Base-by-base conservation (phyloP, 1,140 invertebrate species). In the Zaprionus gabonicus region DNA sequence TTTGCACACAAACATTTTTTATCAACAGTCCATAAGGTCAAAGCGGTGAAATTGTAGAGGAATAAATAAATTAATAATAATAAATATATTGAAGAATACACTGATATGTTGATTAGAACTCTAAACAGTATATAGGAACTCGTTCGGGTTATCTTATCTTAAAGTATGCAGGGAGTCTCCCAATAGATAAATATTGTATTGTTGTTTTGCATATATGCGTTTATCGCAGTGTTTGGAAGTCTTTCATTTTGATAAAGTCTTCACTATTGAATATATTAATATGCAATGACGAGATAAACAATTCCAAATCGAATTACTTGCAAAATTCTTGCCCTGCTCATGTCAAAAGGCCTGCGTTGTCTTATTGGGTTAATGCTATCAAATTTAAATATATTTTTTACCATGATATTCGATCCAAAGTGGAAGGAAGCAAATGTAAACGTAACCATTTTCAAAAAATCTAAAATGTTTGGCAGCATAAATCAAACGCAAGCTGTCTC, bases 391-490 rank as follows among this genome's bases (percentile, higher is more conserved):
- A 44, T 13, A 34, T 58, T 27, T 41, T 23, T 41, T 23, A 5
- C 23, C 20, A 27, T 60, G 3, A 36, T n/a, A 17, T 68, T 51
- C 44, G 17, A 17, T 12, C 13, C 28, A 62, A 36, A 65, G 23
- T 27, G 12, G n/a, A 27, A 17, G n/a, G 9, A 15, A 62, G 23
- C 17, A 57, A 67, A 70, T 17, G 38, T 63, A 36, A 62, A 68
- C 3, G 65, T 27, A 57, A 58, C 53, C 28, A 69, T 71, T 64
- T 71, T 49, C 51, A 9, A 46, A 25, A 58, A 38, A 38, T 67
- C 38, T 46, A 71, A 73, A 72, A 77, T 57, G 67, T 77, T 72
- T 77, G 44, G 62, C 63, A 60, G 74, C 74, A 73, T 77, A 77
- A 77, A 77, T 77, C 74, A 77, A 73, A 73, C 58, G 31, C 58